Base-by-base conservation (phyloP, 2,113 vertebrate genomes). In the Podiceps cristatus region DNA sequence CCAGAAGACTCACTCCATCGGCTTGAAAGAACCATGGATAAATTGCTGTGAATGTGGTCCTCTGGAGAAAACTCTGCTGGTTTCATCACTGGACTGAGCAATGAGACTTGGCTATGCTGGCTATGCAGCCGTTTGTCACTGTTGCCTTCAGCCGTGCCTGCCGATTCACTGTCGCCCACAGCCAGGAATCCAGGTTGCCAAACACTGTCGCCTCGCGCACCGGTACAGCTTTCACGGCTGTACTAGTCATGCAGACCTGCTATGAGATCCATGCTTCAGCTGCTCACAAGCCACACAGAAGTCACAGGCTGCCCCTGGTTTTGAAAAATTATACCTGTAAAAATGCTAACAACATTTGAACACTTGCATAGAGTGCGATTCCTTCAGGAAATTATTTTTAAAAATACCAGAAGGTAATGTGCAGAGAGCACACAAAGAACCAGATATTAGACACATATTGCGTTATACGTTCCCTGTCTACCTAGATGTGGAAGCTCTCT, bases 331-430 rank as follows among this genome's bases (percentile, higher is more conserved):
- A 4, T 33, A 40, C 16, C 23, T n/a, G 5, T 40, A 29, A 66
- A 73, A 91, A 27, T 12, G 28, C 33, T 49, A 64, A 13, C 11
- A 84, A 25, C 18, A 11, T 52, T 78, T 37, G 63, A 92, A 63
- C 4, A 10, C 12, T 52, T 2, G 0, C 28, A 44, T n/a, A 12
- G 22, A 40, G 10, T 11, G 6, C 1, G 6, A 75, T 63, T 78
- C 56, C 40, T 55, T 71, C 44, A 44, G 60, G 44, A 88, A 67
- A 45, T 24, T 0, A 11, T 66, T 81, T 66, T 0, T 4, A 64
- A 71, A 49, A 59, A 42, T 8, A 20, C 18, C 37, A 18, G 14
- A 28, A 31, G 12, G 10, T 27, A 22, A 58, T 14, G 3, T 58
- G 22, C 42, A 86, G 47, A 55, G 19, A 78, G 8, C 10, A 63